phyloP scores from a whole-genome alignment of 2,797 vertebrate genomes.

The Molossus molossus region DNA sequence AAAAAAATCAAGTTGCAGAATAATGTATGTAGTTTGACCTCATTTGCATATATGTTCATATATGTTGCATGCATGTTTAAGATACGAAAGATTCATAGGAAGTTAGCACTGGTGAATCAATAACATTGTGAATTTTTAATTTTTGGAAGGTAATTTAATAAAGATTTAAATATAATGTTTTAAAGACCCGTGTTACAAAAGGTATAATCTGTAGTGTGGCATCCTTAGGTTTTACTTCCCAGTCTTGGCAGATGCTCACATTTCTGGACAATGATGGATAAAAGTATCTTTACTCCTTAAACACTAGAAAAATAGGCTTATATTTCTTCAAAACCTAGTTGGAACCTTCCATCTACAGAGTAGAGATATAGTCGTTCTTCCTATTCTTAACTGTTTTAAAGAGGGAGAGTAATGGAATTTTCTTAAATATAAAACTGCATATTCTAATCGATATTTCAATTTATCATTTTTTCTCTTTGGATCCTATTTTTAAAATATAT shows the following conservation, averaged over 20 bases:
- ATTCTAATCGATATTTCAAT: background rate
- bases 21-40: background rate
- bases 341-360: background rate
- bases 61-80: background rate
- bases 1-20: slow-evolving; percentile 13
- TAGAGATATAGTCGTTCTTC: background rate
- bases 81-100: background rate
- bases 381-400: background rate
- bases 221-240: background rate
- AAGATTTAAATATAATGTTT: slow-evolving; percentile 17
- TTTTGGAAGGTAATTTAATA: slow-evolving; percentile 16
- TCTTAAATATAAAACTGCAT: slow-evolving; percentile 25
- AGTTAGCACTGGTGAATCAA: background rate
- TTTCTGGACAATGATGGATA: background rate
- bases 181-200: background rate
- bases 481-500: background rate
- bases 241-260: background rate
- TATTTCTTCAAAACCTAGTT: slow-evolving; percentile 27
- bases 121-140: slow-evolving; percentile 15
- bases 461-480: slow-evolving; percentile 29
- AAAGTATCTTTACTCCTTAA: background rate
- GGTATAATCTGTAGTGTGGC: background rate
- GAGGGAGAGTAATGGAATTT: background rate
- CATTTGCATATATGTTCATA: slow-evolving; percentile 3
- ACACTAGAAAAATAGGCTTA: background rate